These are phyloP conservation scores for Urophycis tenuis DNA, from an alignment of 2,797 vertebrate species.

Conservation along the genomic window DNA sequence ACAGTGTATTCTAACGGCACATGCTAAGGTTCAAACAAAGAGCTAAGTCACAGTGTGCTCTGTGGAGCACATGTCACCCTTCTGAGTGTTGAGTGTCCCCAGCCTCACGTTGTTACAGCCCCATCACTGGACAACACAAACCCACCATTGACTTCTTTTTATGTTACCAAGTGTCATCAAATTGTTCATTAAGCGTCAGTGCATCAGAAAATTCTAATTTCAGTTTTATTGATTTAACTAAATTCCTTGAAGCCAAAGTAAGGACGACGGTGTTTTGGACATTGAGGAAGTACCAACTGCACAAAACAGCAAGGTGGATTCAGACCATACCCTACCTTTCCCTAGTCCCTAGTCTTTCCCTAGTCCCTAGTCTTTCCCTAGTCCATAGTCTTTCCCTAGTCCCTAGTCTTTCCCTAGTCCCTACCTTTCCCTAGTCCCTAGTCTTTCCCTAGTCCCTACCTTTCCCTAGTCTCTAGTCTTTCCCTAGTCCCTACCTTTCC, in stretches of 20 bases:
- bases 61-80: not conserved
- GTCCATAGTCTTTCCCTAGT: too few relatives aligned
- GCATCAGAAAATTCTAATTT: not conserved
- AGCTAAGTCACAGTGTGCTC: not conserved
- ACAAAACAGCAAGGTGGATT: not conserved
- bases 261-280: not conserved
- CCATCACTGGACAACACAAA: not conserved
- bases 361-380: too few relatives aligned
- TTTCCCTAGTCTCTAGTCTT: too few relatives aligned
- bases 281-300: not conserved
- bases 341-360: too few relatives aligned
- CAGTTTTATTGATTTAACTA: not conserved
- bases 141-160: too few relatives aligned
- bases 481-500: too few relatives aligned
- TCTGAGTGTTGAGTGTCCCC: not conserved
- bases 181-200: not conserved
- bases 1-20: constrained; percentile 6
- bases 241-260: not conserved
- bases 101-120: too few relatives aligned
- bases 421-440: too few relatives aligned
- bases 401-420: too few relatives aligned
- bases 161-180: not conserved
- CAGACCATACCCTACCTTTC: not conserved
- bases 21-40: not conserved
- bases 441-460: too few relatives aligned